Conservation (phyloP, 2,797 vertebrate species). For the Mormyrops attenuatus region DNA sequence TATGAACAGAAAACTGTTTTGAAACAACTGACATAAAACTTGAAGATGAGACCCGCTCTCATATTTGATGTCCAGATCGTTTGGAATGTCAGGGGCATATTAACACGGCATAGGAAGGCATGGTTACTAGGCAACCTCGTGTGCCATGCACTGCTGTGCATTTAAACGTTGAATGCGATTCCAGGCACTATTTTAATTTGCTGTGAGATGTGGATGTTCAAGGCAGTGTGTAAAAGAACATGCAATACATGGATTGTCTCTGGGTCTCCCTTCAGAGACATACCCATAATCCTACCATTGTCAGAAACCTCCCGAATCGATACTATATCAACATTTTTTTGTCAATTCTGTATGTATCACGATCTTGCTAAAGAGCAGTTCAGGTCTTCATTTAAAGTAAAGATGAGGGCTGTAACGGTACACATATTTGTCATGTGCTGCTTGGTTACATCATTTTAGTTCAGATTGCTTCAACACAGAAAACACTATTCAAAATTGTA, state of each 20-base stretch:
- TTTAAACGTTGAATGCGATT: slow-evolving; percentile 29
- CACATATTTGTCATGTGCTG: neutral
- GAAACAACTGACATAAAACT: slow-evolving; percentile 33
- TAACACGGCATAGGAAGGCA: slow-evolving; percentile 51
- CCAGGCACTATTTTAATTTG: slow-evolving; percentile 24
- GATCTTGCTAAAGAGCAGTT: neutral
- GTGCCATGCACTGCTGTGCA: slow-evolving; percentile 39
- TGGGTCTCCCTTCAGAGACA: slow-evolving; percentile 39
- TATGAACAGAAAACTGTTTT: slow-evolving; percentile 44
- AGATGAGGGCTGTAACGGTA: neutral
- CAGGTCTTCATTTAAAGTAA: neutral
- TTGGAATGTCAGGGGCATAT: slow-evolving; percentile 54
- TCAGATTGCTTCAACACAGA: neutral
- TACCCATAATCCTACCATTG: slow-evolving; percentile 27
- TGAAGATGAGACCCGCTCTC: slow-evolving; percentile 29
- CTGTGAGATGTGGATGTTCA: neutral
- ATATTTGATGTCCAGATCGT: slow-evolving; percentile 46
- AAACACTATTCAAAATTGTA: neutral
- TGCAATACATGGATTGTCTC: neutral
- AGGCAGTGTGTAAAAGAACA: slow-evolving; percentile 9
- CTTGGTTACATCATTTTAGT: neutral
- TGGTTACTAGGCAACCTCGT: slow-evolving; percentile 68
- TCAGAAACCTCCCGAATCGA: neutral
- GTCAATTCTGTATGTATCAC: neutral
- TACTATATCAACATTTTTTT: neutral